phyloP scores from a whole-genome alignment of 2,797 vertebrate genomes.

The Xerus rutilus region DNA sequence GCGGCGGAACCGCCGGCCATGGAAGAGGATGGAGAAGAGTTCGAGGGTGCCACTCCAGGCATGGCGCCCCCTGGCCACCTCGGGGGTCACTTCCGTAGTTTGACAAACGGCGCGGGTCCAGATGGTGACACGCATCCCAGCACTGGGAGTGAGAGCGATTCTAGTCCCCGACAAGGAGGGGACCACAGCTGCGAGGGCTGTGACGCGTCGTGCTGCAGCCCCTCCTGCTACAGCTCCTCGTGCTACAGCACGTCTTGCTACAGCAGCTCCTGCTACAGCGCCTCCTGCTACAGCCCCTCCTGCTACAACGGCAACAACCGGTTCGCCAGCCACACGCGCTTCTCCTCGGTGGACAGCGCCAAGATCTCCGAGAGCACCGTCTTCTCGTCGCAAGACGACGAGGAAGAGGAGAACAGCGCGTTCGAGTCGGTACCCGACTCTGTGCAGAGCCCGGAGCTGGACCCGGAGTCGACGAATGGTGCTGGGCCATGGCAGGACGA shows the following conservation, averaged over 20 bases:
- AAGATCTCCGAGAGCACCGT: slow-evolving; percentile 97
- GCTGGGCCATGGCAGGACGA: slow-evolving; percentile 88
- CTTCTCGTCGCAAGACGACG: slow-evolving; percentile 98
- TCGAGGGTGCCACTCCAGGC: slow-evolving; percentile 89
- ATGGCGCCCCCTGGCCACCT: slow-evolving; percentile 89
- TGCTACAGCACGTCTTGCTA: slow-evolving; percentile 96
- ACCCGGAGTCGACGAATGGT: slow-evolving; percentile 87
- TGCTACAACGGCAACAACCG: slow-evolving; percentile 94
- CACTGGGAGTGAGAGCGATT: slow-evolving; percentile 93
- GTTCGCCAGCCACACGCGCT: slow-evolving; percentile 96
- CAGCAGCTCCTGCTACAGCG: slow-evolving; percentile 96
- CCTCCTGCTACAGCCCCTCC: slow-evolving; percentile 97
- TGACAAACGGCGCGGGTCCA: slow-evolving; percentile 89
- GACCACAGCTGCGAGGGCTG: slow-evolving; percentile 96
- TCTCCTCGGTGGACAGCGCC: slow-evolving; percentile 98
- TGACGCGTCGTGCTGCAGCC: slow-evolving; percentile 96
- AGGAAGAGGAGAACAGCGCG: slow-evolving; percentile 96
- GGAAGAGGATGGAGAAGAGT: slow-evolving; percentile 79
- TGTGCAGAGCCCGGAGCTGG: slow-evolving; percentile 91
- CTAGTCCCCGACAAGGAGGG: slow-evolving; percentile 88
- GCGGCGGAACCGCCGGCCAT: slow-evolving; percentile 82
- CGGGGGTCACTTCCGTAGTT: slow-evolving; percentile 90
- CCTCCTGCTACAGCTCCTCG: slow-evolving; percentile 96
- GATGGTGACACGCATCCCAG: slow-evolving; percentile 90
- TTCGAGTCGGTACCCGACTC: slow-evolving; percentile 94